Evolutionary conservation across 2,888 invertebrate species (phyloP).

Genomic region (Polydrusus cervinus): DNA sequence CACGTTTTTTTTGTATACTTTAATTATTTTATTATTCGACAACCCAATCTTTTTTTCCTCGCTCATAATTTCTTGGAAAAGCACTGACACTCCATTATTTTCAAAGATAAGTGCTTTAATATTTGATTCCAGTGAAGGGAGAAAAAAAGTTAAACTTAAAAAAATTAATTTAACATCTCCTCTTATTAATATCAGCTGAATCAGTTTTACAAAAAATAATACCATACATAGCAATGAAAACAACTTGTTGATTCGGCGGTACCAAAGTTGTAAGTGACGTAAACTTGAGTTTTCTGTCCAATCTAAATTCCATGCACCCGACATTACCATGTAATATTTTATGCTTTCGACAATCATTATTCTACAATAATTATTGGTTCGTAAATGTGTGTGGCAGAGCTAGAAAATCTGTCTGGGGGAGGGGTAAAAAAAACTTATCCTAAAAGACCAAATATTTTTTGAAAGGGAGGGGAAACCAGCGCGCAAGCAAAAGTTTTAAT

Average conservation of each 20-base stretch:
- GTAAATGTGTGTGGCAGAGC: too few species aligned
- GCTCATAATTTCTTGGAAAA: not conserved
- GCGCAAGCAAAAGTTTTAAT: too few species aligned
- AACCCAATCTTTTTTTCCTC: not conserved
- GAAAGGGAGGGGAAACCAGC: too few species aligned
- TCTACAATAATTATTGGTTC: too few species aligned
- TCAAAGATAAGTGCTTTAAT: not conserved
- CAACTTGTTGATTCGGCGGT: not conserved
- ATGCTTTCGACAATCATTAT: not conserved
- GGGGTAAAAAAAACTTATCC: too few species aligned
- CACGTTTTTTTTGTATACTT: not conserved
- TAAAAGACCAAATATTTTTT: too few species aligned
- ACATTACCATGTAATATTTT: not conserved
- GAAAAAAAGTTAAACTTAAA: not conserved
- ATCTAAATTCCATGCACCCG: not conserved
- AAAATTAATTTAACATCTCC: not conserved
- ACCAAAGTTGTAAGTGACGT: not conserved
- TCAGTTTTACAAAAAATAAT: not conserved
- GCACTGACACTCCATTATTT: not conserved
- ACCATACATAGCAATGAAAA: not conserved
- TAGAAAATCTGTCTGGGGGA: too few species aligned
- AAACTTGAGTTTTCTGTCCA: not conserved
- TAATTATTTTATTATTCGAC: not conserved
- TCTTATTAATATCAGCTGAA: not conserved
- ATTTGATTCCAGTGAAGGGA: not conserved